Base-by-base conservation (phyloP, 92 coral and sea anemone species). In the Epizoanthus stellaris region DNA sequence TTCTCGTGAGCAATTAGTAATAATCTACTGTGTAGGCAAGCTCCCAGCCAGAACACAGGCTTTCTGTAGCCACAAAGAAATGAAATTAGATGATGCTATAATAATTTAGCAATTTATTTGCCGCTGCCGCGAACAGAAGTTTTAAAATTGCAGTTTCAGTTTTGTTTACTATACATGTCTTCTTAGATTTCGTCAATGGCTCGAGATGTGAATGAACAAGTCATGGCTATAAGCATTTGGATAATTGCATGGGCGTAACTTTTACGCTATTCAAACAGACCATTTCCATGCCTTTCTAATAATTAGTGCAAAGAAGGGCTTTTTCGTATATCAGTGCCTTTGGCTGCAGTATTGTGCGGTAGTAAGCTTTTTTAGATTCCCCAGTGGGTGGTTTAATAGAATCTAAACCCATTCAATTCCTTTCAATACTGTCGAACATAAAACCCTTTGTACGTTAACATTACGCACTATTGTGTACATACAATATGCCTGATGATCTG, bases 191-290 rank as follows among this genome's bases (percentile, higher is more conserved):
- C 67, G 83, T 79, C 83, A 79, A 19, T 63, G 52, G 61, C 71
- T 47, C 72, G 65, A 79, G 14, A 17, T 42, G 59, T 60, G 61
- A 79, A 79, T 21, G 30, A 25, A 43, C 56, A 43, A 62, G 60
- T 15, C 72, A 79, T n/a, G 80, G 87, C 84, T 47, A 87, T 21
- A 58, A 80, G 91, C 89, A 89, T 94, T 85, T 89, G 91, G 70
- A 87, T 94, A 94, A 94, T 94, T 84, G 71, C 34, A 88, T 84
- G 98, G 98, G 98, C 98, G 98, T 89, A 90, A 81, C 90, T 94
- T 86, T 81, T 88, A 87, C 83, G 90, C 88, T 81, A 91, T 89
- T 94, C 90, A 94, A 91, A 82, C 95, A 87, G 87, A 81, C 95
- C 82, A 89, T 88, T 94, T 80, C 89, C 76, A 89, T 74, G 76